Evolutionary conservation across 2,797 vertebrate genomes (phyloP).

Genomic region (Perdix hodgsoniae): DNA sequence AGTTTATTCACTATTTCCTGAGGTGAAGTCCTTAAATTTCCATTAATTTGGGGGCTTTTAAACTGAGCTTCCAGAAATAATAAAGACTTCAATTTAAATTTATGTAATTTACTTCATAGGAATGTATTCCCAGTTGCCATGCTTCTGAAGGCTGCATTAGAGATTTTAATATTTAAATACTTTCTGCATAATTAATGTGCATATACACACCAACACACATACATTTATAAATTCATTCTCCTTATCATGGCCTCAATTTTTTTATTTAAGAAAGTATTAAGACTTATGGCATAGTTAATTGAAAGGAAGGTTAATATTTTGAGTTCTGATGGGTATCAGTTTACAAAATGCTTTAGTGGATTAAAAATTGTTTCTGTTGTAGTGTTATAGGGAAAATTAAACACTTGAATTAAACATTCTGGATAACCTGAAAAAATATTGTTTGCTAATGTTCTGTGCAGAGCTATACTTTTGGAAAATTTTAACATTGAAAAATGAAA

Average conservation of each 20-base stretch:
- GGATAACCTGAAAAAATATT: background rate
- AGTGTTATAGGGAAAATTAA: background rate
- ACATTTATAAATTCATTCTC: background rate
- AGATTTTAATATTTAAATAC: constrained; percentile 1
- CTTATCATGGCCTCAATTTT: background rate
- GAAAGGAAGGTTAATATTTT: background rate
- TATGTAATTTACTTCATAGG: background rate
- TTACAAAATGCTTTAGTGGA: background rate
- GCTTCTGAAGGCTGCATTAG: background rate
- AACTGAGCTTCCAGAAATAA: background rate
- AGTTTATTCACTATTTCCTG: background rate
- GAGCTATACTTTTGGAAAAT: background rate
- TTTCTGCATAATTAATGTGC: background rate
- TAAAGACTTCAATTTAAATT: background rate
- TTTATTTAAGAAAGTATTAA: background rate
- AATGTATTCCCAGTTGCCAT: background rate
- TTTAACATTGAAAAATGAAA: background rate
- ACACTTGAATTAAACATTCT: background rate
- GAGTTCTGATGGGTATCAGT: background rate
- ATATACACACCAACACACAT: accelerated
- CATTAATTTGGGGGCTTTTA: background rate
- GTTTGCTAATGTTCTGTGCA: background rate
- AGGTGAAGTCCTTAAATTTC: background rate
- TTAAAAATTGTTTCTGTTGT: background rate
- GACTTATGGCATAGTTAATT: background rate